phyloP scores from a whole-genome alignment of 2,797 vertebrate species.

The Phoxinus dragarum region DNA sequence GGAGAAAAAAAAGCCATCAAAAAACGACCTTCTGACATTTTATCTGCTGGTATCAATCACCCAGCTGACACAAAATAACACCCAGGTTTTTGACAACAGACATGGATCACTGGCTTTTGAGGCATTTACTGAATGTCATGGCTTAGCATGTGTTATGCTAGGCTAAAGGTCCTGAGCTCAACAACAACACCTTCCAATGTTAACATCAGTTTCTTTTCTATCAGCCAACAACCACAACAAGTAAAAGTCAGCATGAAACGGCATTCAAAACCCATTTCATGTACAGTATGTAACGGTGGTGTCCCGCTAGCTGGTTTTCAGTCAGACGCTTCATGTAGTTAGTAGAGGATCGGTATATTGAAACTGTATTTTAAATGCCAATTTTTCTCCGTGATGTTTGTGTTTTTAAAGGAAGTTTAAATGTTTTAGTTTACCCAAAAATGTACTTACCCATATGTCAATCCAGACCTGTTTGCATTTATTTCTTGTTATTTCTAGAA shows the following conservation, averaged over 20 bases:
- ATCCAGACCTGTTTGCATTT: background rate
- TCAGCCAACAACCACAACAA: background rate
- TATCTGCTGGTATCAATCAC: constrained; percentile 75
- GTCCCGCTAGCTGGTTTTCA: background rate
- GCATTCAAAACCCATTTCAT: background rate
- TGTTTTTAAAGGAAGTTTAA: background rate
- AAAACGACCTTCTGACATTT: constrained; percentile 73
- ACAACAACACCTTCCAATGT: constrained; percentile 40
- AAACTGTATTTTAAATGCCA: background rate
- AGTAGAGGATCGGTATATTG: background rate
- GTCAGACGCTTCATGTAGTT: background rate
- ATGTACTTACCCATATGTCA: background rate
- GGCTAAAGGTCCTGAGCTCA: constrained; percentile 52
- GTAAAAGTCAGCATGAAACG: background rate
- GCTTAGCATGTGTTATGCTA: constrained; percentile 53
- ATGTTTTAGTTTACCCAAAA: background rate
- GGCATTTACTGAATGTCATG: constrained; percentile 56
- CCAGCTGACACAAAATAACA: constrained; percentile 55
- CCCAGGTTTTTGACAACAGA: constrained; percentile 41
- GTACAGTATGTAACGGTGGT: background rate
- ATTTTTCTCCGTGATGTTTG: background rate
- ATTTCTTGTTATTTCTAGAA: background rate
- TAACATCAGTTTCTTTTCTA: constrained; percentile 22
- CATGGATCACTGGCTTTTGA: constrained; percentile 56
- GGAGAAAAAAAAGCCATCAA: constrained; percentile 40